These are phyloP conservation scores for Lontra canadensis DNA, from an alignment of 2,113 vertebrate species.

Conservation along the genomic window DNA sequence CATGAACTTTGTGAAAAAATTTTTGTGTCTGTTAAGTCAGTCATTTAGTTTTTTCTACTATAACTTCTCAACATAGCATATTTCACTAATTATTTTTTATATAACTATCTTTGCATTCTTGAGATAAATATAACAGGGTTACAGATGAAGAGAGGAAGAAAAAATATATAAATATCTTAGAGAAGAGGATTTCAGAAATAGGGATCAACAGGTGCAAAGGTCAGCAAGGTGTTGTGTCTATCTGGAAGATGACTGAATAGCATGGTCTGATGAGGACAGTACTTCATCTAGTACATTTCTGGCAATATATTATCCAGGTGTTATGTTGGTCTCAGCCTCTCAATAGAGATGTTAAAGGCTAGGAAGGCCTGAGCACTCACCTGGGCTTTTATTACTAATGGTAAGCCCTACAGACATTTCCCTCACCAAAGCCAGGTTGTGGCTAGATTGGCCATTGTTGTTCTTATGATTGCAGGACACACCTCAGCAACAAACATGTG, in stretches of 20 bases:
- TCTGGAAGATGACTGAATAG: neutral
- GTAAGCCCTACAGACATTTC: neutral
- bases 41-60: neutral
- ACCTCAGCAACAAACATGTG: neutral
- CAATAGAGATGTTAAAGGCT: neutral
- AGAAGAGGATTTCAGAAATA: neutral
- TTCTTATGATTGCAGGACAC: neutral
- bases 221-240: neutral
- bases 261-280: neutral
- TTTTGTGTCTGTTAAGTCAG: neutral
- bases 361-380: neutral
- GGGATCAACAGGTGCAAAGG: neutral
- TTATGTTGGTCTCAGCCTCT: neutral
- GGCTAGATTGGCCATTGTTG: neutral
- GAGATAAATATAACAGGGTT: neutral
- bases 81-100: neutral
- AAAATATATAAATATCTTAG: neutral
- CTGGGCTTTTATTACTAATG: neutral
- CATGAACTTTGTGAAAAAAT: neutral
- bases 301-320: neutral
- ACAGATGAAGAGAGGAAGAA: neutral
- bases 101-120: neutral
- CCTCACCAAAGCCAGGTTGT: neutral
- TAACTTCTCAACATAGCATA: neutral
- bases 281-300: neutral